Evolutionary conservation across 2,888 invertebrate genomes (phyloP).

Genomic region (Scrobipalpa atriplicella): DNA sequence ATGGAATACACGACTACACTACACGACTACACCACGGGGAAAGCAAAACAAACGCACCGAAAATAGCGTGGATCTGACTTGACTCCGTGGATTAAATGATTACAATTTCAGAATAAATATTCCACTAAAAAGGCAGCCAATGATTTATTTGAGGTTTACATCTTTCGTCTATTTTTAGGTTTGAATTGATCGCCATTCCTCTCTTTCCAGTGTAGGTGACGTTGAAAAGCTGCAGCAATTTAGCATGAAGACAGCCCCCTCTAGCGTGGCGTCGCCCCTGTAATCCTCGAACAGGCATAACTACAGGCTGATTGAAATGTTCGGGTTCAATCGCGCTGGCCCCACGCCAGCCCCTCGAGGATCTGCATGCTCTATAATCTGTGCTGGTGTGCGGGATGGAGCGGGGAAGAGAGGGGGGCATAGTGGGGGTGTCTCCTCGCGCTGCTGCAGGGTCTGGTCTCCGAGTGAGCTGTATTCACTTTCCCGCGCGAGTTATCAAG

Average conservation of each 20-base stretch:
- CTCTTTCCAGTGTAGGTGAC: slow-evolving; percentile 4
- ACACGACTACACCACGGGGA: not conserved
- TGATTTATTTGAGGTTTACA: not conserved
- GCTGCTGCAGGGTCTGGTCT: not conserved
- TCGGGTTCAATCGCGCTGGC: slow-evolving; percentile 6
- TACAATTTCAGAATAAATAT: no score
- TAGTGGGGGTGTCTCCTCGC: not conserved
- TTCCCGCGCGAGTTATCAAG: not conserved
- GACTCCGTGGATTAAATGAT: not conserved
- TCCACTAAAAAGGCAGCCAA: not conserved
- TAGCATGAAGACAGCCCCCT: not conserved
- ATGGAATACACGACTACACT: not conserved
- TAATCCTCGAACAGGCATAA: not conserved
- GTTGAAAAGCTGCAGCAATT: slow-evolving; percentile 13
- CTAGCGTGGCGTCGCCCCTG: not conserved
- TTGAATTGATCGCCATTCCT: slow-evolving; percentile 10
- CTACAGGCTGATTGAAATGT: slow-evolving; percentile 19
- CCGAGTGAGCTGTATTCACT: slow-evolving; percentile 21
- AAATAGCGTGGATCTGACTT: no score
- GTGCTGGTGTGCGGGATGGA: not conserved
- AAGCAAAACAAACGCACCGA: no score
- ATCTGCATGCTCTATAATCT: slow-evolving; percentile 11
- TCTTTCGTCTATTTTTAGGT: not conserved
- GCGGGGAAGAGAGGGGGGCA: no score
- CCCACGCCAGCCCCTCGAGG: not conserved